These are phyloP conservation scores for Eucidaris tribuloides DNA, from an alignment of 35 echinoderm and acorn worm genomes.

Conservation along the genomic window DNA sequence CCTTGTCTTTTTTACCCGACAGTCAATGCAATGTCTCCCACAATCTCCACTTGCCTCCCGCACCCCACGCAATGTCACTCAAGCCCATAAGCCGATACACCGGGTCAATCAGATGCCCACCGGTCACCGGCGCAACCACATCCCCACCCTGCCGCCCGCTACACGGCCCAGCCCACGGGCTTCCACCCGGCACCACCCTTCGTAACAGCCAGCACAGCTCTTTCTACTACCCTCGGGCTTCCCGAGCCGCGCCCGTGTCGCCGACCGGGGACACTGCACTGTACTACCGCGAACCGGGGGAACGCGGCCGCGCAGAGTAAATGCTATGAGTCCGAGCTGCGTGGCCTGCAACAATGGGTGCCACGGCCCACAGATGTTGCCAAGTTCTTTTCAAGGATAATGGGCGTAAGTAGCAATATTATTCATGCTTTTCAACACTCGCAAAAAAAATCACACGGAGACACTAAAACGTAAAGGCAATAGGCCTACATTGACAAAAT, in stretches of 20 bases:
- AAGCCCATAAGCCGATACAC: not conserved
- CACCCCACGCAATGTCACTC: not conserved
- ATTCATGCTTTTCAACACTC: not conserved
- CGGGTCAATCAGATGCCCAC: not conserved
- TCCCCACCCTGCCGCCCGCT: slow-evolving; percentile 42
- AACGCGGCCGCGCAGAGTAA: slow-evolving; percentile 9
- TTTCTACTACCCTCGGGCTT: too few species aligned
- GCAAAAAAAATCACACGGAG: not conserved
- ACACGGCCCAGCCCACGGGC: slow-evolving; percentile 35
- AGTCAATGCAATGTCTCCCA: slow-evolving; percentile 25
- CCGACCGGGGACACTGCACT: too few species aligned
- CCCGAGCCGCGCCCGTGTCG: too few species aligned
- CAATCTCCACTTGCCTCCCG: not conserved
- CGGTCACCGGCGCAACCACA: slow-evolving; percentile 10
- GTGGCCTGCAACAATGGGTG: slow-evolving; percentile 56
- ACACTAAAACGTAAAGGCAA: not conserved
- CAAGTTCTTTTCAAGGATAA: slow-evolving; percentile 82
- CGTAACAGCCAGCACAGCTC: too few species aligned
- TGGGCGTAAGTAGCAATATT: slow-evolving; percentile 46
- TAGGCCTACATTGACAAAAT: not conserved
- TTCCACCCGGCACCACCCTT: slow-evolving; percentile 35
- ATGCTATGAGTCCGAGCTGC: slow-evolving; percentile 66
- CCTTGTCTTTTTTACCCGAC: not conserved
- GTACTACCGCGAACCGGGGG: too few species aligned
- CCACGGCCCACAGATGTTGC: slow-evolving; percentile 65